Percentiles rank a stretch among this genome's conserved stretches.
Evolutionary conservation across 1,140 invertebrate genomes (phyloP).

Genomic region (Heterodera carotae): DNA sequence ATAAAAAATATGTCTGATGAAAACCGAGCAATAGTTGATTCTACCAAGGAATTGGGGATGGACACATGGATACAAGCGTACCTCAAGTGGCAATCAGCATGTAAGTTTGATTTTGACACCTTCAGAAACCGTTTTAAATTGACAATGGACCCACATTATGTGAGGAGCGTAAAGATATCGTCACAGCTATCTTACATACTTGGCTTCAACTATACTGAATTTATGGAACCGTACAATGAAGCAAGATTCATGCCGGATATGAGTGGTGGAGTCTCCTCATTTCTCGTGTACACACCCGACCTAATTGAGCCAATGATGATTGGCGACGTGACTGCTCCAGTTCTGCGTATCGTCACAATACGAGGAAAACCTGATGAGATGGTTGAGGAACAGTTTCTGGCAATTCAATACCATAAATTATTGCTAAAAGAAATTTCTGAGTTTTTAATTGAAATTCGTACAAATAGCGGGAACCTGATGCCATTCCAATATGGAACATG

Average conservation of each 20-base stretch:
- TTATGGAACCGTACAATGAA: not conserved
- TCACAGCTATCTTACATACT: slow-evolving; percentile 18
- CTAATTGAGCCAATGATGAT: slow-evolving; percentile 35
- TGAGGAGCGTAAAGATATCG: not conserved
- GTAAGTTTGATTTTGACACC: slow-evolving; percentile 6
- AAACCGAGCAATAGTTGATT: not conserved
- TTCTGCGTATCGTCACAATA: slow-evolving; percentile 31
- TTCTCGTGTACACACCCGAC: slow-evolving; percentile 39
- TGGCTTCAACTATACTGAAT: not conserved
- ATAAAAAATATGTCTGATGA: not conserved
- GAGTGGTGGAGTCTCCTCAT: slow-evolving; percentile 13
- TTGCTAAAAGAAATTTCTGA: not conserved
- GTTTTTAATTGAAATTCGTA: not conserved
- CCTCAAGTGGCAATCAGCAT: not conserved
- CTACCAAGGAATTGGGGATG: not conserved
- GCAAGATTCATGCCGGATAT: slow-evolving; percentile 14
- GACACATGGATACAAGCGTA: slow-evolving; percentile 15
- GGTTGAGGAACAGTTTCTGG: not conserved
- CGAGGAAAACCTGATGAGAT: not conserved
- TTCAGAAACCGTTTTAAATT: slow-evolving; percentile 3
- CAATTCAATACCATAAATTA: not conserved
- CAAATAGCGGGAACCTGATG: not conserved
- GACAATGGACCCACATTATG: not conserved
- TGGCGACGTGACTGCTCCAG: slow-evolving; percentile 31
- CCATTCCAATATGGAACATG: slow-evolving; percentile 21